Evolutionary conservation across 2,888 invertebrate species (phyloP), one percentile per base, ranked within the genome.

Genomic region (Drosophila percnosoma): DNA sequence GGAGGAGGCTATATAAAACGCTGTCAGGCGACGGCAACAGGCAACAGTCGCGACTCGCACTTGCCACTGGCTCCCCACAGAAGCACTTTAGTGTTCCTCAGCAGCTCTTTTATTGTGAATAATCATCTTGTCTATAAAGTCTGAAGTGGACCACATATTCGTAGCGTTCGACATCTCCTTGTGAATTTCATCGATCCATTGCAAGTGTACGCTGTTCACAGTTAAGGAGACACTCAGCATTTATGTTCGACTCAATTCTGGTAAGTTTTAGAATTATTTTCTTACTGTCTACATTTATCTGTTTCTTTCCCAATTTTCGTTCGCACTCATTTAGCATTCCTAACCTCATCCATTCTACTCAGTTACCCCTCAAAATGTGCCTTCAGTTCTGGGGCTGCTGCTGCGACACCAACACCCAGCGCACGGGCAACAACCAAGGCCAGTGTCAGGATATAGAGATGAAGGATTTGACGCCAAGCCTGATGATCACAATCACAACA

Each of bases 401-500:
- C 51, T 45, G 36, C 21, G 15, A 40, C 31, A 27, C 13, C 0
- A 55, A 34, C 10, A 45, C 33, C 8, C 36, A 27, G 18, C 11
- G 6, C 6, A 15, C 1, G 18, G 34, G 38, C 57, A 42, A 18
- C 38, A 21, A 36, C 2, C 29, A 49, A 4, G 29, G 21, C 8
- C 64, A 52, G 18, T 49, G 65, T 24, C 65, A 58, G 61, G 76
- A 73, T 10, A 51, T 77, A 36, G 72, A 69, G 21, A 52, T 75
- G 15, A 42, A 55, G 51, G 63, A 78, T 11, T 33, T 58, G 24
- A 34, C 29, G 21, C 29, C 36, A 8, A 60, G 45, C 18, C 57
- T 31, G 18, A 48, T 10, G 36, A 53, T 53, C 8, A 42, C 67
- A 13, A 69, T 75, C 49, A 64, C 51, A 4, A 36, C 54, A 11